Conservation (phyloP, 1,140 invertebrate species). For the Araneus ventricosus region DNA sequence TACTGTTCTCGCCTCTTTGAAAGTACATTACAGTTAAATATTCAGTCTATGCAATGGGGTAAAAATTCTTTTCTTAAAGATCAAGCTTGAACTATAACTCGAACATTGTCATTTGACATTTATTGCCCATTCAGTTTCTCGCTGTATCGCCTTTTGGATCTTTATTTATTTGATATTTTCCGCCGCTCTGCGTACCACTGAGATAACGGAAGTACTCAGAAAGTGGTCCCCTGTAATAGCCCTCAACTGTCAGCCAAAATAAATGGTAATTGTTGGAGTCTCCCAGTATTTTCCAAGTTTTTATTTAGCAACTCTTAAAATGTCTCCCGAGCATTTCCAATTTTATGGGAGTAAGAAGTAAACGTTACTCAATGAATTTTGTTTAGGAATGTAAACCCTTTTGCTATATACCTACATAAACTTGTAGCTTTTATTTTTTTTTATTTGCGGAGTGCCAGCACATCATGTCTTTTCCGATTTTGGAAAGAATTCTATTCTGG, state of each 20-base stretch:
- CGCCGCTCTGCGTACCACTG: slow-evolving; percentile 53
- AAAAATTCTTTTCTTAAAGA: slow-evolving; percentile 69
- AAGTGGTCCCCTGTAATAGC: slow-evolving; percentile 68
- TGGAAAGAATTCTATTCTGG: slow-evolving; percentile 14
- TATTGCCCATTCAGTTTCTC: slow-evolving; percentile 70
- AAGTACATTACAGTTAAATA: slow-evolving; percentile 71
- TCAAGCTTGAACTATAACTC: slow-evolving; percentile 70
- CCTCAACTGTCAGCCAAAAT: slow-evolving; percentile 68
- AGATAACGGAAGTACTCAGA: slow-evolving; percentile 69
- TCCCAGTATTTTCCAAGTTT: slow-evolving; percentile 60
- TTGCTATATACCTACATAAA: background rate
- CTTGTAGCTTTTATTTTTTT: slow-evolving; percentile 32
- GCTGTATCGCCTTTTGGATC: slow-evolving; percentile 65
- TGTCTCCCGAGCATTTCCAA: slow-evolving; percentile 51
- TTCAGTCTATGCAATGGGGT: slow-evolving; percentile 63
- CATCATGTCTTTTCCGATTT: slow-evolving; percentile 36
- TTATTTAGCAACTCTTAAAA: slow-evolving; percentile 67
- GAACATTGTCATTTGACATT: slow-evolving; percentile 74
- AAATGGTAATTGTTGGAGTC: slow-evolving; percentile 70
- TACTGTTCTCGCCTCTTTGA: slow-evolving; percentile 63
- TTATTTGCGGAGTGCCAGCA: background rate
- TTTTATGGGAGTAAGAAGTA: slow-evolving; percentile 56
- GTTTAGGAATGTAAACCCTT: slow-evolving; percentile 26
- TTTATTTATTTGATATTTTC: slow-evolving; percentile 75
- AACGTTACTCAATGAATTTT: slow-evolving; percentile 55